phyloP scores from a whole-genome alignment of 2,113 vertebrate species.

The Apus apus region DNA sequence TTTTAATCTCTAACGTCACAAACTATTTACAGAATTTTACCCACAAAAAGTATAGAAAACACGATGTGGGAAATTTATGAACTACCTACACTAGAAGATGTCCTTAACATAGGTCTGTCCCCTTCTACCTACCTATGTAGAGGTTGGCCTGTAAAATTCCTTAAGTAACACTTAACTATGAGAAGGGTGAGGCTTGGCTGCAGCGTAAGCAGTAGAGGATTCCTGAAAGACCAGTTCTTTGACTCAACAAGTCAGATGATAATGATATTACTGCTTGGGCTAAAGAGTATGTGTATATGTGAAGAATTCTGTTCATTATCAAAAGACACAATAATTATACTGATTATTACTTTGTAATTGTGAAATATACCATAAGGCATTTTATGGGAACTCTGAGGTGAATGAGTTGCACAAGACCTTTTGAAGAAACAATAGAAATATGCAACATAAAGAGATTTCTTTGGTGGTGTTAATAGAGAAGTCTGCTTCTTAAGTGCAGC shows the following conservation, averaged over 20 bases:
- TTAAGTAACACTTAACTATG: neutral
- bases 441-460: neutral
- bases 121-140: neutral
- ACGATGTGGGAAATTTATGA: neutral
- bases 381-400: constrained; percentile 20
- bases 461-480: neutral
- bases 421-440: neutral
- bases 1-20: neutral
- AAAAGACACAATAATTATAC: constrained; percentile 6
- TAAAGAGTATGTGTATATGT: neutral
- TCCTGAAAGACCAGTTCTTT: constrained; percentile 64
- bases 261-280: neutral
- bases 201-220: neutral
- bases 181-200: neutral
- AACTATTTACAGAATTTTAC: neutral
- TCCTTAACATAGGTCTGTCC: neutral
- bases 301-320: constrained; percentile 49
- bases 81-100: neutral
- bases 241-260: constrained; percentile 20
- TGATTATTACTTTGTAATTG: constrained; percentile 28
- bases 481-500: neutral
- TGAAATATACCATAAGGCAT: neutral
- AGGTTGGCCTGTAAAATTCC: neutral
- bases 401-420: neutral
- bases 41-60: neutral